A percentile compares a stretch with the other conserved stretches of the same genome.
Conservation (phyloP, 2,888 invertebrate species). For the Synanthedon vespiformis region DNA sequence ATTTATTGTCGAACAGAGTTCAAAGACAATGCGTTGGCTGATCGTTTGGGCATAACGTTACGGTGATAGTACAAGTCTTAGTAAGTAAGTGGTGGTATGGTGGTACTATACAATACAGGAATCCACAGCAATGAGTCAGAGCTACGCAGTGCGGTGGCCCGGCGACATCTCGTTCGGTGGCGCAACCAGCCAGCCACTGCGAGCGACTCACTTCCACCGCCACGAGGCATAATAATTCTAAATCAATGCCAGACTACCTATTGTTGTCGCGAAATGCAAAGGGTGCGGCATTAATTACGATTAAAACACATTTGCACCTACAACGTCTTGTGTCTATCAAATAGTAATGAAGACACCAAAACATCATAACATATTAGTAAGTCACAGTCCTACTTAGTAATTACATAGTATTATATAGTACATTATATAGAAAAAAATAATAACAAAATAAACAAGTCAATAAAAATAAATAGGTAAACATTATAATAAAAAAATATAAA, state of each 20-base stretch:
- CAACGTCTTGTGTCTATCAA: too few species aligned
- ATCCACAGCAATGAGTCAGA: slow-evolving; percentile 60
- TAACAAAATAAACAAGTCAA: too few species aligned
- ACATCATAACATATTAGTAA: too few species aligned
- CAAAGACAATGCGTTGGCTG: slow-evolving; percentile 66
- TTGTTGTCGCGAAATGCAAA: slow-evolving; percentile 14
- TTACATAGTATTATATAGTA: too few species aligned
- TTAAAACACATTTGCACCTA: background rate
- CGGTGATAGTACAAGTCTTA: slow-evolving; percentile 39
- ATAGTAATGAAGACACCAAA: too few species aligned
- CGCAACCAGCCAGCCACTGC: slow-evolving; percentile 1
- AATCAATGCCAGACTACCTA: slow-evolving; percentile 15
- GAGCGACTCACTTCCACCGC: slow-evolving; percentile 1
- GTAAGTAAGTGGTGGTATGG: slow-evolving; percentile 25
- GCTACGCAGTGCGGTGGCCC: slow-evolving; percentile 15
- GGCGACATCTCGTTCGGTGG: slow-evolving; percentile 26
- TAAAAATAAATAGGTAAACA: too few species aligned
- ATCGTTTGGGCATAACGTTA: slow-evolving; percentile 59
- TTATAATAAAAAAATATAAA: too few species aligned
- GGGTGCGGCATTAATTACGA: background rate
- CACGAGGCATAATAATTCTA: slow-evolving; percentile 8
- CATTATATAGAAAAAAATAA: too few species aligned
- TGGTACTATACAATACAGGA: slow-evolving; percentile 46
- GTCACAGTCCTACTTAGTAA: too few species aligned
- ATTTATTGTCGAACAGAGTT: slow-evolving; percentile 55